A percentile compares a stretch with the other conserved stretches of the same genome.
These are phyloP conservation scores for Bruchidius siliquastri DNA, from an alignment of 2,888 invertebrate species.

Conservation along the genomic window DNA sequence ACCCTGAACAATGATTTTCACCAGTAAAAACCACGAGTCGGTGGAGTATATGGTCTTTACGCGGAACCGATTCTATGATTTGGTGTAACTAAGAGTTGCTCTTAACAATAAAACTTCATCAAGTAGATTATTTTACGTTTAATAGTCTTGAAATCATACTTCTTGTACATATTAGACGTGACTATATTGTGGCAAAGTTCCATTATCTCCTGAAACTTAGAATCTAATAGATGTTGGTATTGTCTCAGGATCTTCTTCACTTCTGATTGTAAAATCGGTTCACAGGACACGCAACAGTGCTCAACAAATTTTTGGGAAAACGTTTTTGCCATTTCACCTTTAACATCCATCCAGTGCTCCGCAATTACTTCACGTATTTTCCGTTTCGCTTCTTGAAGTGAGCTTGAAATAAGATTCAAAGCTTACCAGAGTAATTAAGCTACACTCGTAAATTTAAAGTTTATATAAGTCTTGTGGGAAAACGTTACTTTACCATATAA, in stretches of 20 bases:
- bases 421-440: no score
- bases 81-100: no score
- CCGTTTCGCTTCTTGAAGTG: neutral
- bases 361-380: neutral
- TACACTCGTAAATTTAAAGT: no score
- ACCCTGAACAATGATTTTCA: no score
- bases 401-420: neutral
- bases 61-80: no score
- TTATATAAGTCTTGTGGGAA: no score
- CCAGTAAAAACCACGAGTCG: no score
- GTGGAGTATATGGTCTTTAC: no score
- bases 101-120: neutral
- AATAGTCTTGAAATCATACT: constrained; percentile 3
- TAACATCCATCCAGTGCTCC: neutral
- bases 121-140: neutral
- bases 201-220: neutral
- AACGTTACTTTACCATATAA: no score
- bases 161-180: constrained; percentile 2
- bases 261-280: neutral
- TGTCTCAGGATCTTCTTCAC: neutral
- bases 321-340: neutral
- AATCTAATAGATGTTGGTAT: constrained; percentile 1
- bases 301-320: neutral
- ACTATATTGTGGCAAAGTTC: neutral
- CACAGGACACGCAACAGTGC: neutral